Evolutionary conservation across 2,113 vertebrate genomes (phyloP).

Genomic region (Actinemys pallida): DNA sequence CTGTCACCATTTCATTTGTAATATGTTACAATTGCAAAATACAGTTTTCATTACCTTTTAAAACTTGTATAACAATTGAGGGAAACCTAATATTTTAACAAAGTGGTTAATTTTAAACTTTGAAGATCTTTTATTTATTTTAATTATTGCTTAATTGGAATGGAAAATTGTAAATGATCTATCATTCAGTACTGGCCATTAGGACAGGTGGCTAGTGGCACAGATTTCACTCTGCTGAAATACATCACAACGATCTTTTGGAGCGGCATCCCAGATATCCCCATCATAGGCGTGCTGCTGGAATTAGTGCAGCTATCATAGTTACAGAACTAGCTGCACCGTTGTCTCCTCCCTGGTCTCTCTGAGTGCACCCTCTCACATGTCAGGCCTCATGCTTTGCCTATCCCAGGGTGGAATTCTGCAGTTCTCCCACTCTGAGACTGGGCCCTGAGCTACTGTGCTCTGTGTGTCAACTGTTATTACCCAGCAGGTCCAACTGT

Average conservation of each 20-base stretch:
- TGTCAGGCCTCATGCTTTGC: neutral
- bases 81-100: neutral
- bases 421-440: neutral
- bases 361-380: neutral
- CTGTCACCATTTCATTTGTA: neutral
- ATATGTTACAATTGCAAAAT: slow-evolving; percentile 51
- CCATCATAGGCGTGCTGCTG: neutral
- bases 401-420: neutral
- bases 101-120: slow-evolving; percentile 45
- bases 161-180: neutral
- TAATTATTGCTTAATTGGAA: slow-evolving; percentile 8
- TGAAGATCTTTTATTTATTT: slow-evolving; percentile 46
- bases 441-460: neutral
- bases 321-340: neutral
- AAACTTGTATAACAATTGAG: slow-evolving; percentile 21
- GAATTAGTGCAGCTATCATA: neutral
- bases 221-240: neutral
- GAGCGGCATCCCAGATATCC: neutral
- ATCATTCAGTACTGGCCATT: neutral
- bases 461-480: neutral
- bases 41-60: slow-evolving; percentile 13
- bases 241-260: neutral
- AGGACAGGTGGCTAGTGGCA: neutral
- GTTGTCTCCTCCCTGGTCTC: neutral
- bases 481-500: neutral